These are phyloP conservation scores for Autographa gamma DNA, from an alignment of 2,888 invertebrate species.

Conservation along the genomic window DNA sequence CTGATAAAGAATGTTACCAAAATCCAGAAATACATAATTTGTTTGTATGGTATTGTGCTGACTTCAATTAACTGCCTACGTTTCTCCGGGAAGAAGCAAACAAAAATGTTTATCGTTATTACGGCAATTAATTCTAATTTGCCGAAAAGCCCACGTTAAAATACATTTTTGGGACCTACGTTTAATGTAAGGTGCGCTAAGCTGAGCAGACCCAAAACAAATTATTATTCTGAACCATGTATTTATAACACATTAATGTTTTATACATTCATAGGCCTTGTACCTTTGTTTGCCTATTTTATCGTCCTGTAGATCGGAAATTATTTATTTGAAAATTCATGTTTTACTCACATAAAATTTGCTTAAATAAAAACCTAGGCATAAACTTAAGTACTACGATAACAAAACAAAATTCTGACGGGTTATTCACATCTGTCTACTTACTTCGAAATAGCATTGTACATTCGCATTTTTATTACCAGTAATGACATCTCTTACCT, in stretches of 20 bases:
- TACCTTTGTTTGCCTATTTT: neutral
- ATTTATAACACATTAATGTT: neutral
- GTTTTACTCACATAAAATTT: neutral
- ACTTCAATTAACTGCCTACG: neutral
- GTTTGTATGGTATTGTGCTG: neutral
- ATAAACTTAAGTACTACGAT: neutral
- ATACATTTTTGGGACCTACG: neutral
- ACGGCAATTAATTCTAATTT: conserved; percentile 4
- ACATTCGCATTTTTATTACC: neutral
- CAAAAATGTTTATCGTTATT: neutral
- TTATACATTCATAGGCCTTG: neutral
- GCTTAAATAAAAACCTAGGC: neutral
- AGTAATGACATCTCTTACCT: neutral
- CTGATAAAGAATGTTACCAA: neutral
- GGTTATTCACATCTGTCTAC: neutral
- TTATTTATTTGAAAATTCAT: neutral
- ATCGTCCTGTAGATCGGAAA: neutral
- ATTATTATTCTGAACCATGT: neutral
- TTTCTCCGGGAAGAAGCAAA: neutral
- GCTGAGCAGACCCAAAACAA: conserved; percentile 1
- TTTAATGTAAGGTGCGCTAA: conserved; percentile 1
- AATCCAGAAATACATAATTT: neutral
- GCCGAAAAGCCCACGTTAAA: neutral
- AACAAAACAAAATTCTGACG: neutral
- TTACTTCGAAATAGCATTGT: neutral